Percentiles rank a stretch among this genome's conserved stretches.
Conservation (phyloP, 1,140 invertebrate genomes). For the Lamellibrachia luymesi region DNA sequence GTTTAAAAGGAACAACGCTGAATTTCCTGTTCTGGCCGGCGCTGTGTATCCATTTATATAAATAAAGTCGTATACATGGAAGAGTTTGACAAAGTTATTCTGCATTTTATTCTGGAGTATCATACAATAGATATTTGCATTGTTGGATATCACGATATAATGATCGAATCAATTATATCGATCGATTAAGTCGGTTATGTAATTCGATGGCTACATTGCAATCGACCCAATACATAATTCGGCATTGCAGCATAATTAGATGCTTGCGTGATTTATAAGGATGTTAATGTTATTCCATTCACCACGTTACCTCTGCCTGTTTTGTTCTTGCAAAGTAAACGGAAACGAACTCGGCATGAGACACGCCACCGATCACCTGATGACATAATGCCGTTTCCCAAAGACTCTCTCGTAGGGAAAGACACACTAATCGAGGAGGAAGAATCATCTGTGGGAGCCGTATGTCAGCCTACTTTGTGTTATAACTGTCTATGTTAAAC, state of each 20-base stretch:
- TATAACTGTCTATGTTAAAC: background rate
- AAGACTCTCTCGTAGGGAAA: background rate
- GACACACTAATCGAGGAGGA: background rate
- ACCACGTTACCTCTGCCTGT: too few relatives aligned
- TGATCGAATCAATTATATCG: too few relatives aligned
- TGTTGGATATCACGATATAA: too few relatives aligned
- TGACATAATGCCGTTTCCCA: background rate
- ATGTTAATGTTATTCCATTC: background rate
- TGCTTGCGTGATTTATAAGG: too few relatives aligned
- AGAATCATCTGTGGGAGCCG: background rate
- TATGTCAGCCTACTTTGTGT: background rate
- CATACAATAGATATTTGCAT: too few relatives aligned
- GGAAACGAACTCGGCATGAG: background rate
- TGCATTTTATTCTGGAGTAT: too few relatives aligned
- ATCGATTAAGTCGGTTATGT: too few relatives aligned
- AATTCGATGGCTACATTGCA: background rate
- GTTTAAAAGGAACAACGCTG: too few relatives aligned
- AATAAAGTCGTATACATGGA: too few relatives aligned
- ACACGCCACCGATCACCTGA: background rate
- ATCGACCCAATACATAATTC: background rate
- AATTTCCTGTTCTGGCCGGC: too few relatives aligned
- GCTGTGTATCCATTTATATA: too few relatives aligned
- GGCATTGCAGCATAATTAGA: background rate
- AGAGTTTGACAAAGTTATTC: too few relatives aligned
- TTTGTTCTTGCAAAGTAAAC: background rate